phyloP scores from a whole-genome alignment of 2,888 invertebrate species.

The Amphipyra berbera region DNA sequence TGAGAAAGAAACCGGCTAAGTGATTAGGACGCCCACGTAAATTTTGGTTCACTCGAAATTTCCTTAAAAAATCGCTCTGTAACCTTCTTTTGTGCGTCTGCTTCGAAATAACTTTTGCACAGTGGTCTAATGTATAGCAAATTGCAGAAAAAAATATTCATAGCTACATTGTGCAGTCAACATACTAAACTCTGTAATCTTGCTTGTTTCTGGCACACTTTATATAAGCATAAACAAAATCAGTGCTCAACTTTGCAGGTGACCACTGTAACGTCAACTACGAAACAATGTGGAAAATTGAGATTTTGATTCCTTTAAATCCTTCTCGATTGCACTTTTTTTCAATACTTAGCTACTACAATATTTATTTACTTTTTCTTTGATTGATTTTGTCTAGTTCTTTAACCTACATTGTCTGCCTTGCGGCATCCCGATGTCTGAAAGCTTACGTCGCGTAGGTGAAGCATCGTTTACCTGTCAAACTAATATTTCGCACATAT shows the following conservation, averaged over 20 bases:
- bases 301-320: too few relatives aligned
- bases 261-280: too few relatives aligned
- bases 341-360: too few relatives aligned
- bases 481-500: conserved; percentile 36
- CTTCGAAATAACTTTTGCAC: conserved; percentile 64
- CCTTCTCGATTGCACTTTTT: too few relatives aligned
- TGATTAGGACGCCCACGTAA: conserved; percentile 64
- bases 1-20: conserved; percentile 46
- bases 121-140: conserved; percentile 40
- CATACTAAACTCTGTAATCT: too few relatives aligned
- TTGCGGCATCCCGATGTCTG: conserved; percentile 28
- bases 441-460: conserved; percentile 32
- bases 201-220: too few relatives aligned
- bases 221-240: too few relatives aligned
- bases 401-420: conserved; percentile 3
- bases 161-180: not conserved
- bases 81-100: conserved; percentile 71
- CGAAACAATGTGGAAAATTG: too few relatives aligned
- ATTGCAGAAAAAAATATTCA: not conserved
- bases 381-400: too few relatives aligned
- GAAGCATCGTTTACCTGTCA: conserved; percentile 17
- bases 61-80: conserved; percentile 68
- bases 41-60: conserved; percentile 65
- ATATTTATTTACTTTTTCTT: too few relatives aligned
- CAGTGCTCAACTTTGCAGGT: too few relatives aligned